Percentiles rank a stretch among this genome's conserved stretches.
Conservation (phyloP, 2,797 vertebrate species). For the Hydrolagus colliei region DNA sequence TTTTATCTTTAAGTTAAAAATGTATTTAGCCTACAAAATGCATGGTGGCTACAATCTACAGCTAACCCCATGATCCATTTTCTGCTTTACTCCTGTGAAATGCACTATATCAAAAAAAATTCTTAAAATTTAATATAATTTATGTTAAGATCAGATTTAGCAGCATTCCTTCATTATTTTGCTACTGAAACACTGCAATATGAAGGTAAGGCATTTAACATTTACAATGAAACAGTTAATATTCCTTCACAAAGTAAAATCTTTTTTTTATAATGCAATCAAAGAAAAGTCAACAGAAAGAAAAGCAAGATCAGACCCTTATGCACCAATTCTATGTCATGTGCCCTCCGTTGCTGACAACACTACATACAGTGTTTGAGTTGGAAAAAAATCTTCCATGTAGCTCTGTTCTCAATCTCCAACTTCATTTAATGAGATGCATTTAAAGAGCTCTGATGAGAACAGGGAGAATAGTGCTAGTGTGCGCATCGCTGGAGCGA, state of each 20-base stretch:
- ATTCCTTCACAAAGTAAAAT: conserved; percentile 12
- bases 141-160: neutral
- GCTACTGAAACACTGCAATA: neutral
- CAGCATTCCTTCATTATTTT: neutral
- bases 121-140: neutral
- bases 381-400: conserved; percentile 48
- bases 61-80: neutral
- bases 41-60: neutral
- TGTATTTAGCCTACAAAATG: neutral
- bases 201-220: neutral
- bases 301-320: conserved; percentile 19
- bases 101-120: too few relatives aligned
- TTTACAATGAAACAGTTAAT: neutral
- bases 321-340: neutral
- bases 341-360: conserved; percentile 42
- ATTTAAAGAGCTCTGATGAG: conserved; percentile 36
- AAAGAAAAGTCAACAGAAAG: neutral
- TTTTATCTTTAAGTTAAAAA: neutral
- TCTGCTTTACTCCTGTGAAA: neutral
- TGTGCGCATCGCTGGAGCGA: conserved; percentile 45
- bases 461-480: conserved; percentile 46
- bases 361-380: conserved; percentile 50
- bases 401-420: conserved; percentile 47
- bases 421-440: conserved; percentile 50
- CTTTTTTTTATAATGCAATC: neutral